Evolutionary conservation across 2,888 invertebrate species (phyloP), one percentile per base, ranked within the genome.

Genomic region (Nysson spinosus): DNA sequence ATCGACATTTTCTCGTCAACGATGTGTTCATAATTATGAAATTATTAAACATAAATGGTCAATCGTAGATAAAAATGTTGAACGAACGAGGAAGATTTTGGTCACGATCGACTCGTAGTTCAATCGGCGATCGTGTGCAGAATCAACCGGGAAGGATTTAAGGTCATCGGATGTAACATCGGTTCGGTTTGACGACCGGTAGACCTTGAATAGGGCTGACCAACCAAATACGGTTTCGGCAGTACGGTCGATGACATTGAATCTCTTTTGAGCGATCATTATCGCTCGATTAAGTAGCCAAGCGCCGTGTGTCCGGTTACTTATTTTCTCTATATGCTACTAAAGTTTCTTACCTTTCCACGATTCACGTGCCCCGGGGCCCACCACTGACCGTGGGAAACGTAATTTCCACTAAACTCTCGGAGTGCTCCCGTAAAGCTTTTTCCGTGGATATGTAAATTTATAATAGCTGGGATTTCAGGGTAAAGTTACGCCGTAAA

Each of bases 181-280:
- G n/a, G 19, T 7, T 28, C 42, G 20, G 39, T 52, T 52, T 26
- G 46, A 52, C 47, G 47, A 37, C 43, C 62, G 50, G 46, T 37
- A 60, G 37, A 55, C 65, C 69, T 73, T 50, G 46, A 46, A 43
- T 40, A 73, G 50, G 50, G 17, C 11, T 34, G 22, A 14, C 22
- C 7, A 26, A 5, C 40, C 30, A 7, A 42, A 47, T 42, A 40
- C 11, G 56, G 47, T 65, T 72, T 73, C 57, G 57, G 28, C 55
- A 28, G 49, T 17, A 20, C 37, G 73, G 44, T 62, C 62, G 58
- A 51, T 47, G 61, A 65, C 65, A 51, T 47, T 49, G 44, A 26
- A 44, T 34, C 32, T 6, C 28, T 43, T 22, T 16, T 12, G 42
- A 22, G 42, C 12, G 32, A 17, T 20, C 39, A 24, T 43, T 20